Conservation (phyloP, 2,113 vertebrate species). For the Opisthocomus hoazin region DNA sequence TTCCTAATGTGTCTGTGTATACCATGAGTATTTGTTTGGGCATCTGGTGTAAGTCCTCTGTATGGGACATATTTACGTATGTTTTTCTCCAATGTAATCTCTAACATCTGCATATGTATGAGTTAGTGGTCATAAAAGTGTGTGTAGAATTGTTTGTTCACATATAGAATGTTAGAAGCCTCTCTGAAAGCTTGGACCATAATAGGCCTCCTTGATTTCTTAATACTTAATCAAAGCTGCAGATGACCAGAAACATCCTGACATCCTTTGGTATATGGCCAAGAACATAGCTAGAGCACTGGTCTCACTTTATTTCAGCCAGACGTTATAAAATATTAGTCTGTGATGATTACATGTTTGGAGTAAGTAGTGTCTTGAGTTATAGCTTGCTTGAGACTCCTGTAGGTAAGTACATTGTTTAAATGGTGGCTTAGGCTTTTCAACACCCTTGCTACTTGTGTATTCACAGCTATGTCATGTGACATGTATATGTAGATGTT, state of each 20-base stretch:
- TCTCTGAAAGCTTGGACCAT: background rate
- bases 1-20: conserved; percentile 50
- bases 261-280: background rate
- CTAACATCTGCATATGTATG: background rate
- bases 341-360: background rate
- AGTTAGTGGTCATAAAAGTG: background rate
- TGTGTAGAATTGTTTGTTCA: conserved; percentile 9
- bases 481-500: background rate
- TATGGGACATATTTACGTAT: background rate
- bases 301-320: background rate
- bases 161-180: background rate
- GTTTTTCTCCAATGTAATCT: background rate
- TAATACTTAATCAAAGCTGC: background rate
- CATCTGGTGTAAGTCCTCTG: background rate
- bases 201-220: background rate
- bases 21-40: conserved; percentile 10
- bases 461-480: background rate
- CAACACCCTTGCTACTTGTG: background rate
- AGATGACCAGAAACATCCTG: background rate
- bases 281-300: background rate
- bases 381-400: background rate
- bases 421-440: background rate
- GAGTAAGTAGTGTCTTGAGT: background rate
- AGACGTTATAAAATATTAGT: background rate
- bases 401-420: background rate